Percentiles rank a stretch among this genome's conserved stretches.
These are phyloP conservation scores for human (Homo sapiens) DNA, from an alignment of 2,113 vertebrate species.

Conservation along the genomic window GRCh38 chr12:75563001-75563500, in stretches of 20 bases:
- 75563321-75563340: not conserved
- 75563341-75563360: not conserved
- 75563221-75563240: not conserved
- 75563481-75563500: not conserved
- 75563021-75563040: not conserved
- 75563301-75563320: not conserved
- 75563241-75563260: not conserved
- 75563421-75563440: constrained; percentile 27
- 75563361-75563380: not conserved
- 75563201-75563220: not conserved
- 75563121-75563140: not conserved
- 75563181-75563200: not conserved
- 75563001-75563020: not conserved
- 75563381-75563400: constrained; percentile 3
- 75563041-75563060: not conserved
- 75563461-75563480: not conserved
- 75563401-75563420: not conserved
- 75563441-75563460: not conserved
- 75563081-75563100: not conserved
- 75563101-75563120: not conserved
- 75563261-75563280: accelerated
- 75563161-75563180: not conserved
- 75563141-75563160: constrained; percentile 16
- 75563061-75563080: not conserved
- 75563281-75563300: not conserved